Evolutionary conservation across 1,140 invertebrate species (phyloP), one percentile per base, ranked within the genome.

Genomic region (Chironomus tepperi): DNA sequence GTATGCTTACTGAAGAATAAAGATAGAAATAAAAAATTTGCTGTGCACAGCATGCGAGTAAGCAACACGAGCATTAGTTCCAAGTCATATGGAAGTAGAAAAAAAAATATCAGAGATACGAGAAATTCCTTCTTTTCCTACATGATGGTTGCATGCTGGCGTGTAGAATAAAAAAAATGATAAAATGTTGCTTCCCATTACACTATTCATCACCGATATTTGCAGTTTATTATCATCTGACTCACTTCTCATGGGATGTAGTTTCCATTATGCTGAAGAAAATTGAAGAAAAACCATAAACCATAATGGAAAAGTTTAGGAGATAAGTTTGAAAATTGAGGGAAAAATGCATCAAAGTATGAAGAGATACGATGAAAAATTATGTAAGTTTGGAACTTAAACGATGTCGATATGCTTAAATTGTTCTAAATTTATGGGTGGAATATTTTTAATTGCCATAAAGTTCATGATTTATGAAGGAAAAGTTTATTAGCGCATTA

Each of bases 161-260:
- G 47, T 57, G 47, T 57, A 57, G n/a, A n/a, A n/a, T n/a, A n/a
- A n/a, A n/a, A 57, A 57, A 57, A 34, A 57, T 57, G 47, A 57
- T 57, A 57, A 57, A 57, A 57, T 57, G 47, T 57, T 57, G 47
- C 47, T 57, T 57, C n/a, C 47, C 47, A 57, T 57, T 57, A 57
- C 47, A 5, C 12, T n/a, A 57, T 57, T 57, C 47, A 57, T 57
- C 47, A 57, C 47, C 12, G 10, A 57, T 57, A 57, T 57, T 15
- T 57, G 47, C 47, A n/a, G 47, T 57, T 57, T 57, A 57, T 57
- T 57, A 57, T 57, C 47, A 57, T 57, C n/a, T 57, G n/a, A 57
- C 47, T 57, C 12, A 57, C 47, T 57, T 57, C 12, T 12, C 12
- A 57, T 34, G 24, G 5, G 24, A 34, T 34, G 24, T 34, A 34